Base-by-base conservation (phyloP, 2,888 invertebrate species). In the Drosophila colorata region DNA sequence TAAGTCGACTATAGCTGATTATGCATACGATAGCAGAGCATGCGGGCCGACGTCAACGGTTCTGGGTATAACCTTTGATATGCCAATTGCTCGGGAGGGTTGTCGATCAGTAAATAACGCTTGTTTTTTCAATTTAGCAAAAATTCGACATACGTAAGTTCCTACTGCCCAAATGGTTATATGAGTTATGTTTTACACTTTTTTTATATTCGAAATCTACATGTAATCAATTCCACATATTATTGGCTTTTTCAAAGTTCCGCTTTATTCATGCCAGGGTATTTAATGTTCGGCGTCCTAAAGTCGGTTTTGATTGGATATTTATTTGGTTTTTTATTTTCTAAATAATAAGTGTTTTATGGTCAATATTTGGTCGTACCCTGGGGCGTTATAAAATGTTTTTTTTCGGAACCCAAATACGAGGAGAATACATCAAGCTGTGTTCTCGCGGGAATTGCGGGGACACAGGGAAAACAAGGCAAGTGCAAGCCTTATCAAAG, bases 21-120 rank as follows among this genome's bases (percentile, higher is more conserved):
- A 40, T 52, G 18, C 35, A 47, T 23, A 41, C 59, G 56, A 69
- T 73, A 57, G 1, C 48, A 16, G 38, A 41, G 9, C 16, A 73
- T 73, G 65, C 65, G 70, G 75, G 72, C 52, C 25, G 33, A 6
- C 57, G 14, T 49, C 14, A 41, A 33, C n/a, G 20, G 14, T 55
- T 58, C 35, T 53, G 31, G n/a, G 3, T 53, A 41, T 18, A 46
- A 16, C 31, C 20, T 51, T 51, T 71, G 51, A 65, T 59, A 59
- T 55, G 71, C 37, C 48, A 73, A 67, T 51, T 73, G 35, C 40
- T 40, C 63, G 28, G 23, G 23, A 38, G 38, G 37, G 18, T 25
- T 40, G 5, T 49, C 31, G 40, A 58, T 56, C 46, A 61, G 52
- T 53, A 51, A 6, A 11, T 25, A 9, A 23, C 37, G 46, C 18